phyloP scores from a whole-genome alignment of 2,113 vertebrate species.

The Oryzias celebensis region DNA sequence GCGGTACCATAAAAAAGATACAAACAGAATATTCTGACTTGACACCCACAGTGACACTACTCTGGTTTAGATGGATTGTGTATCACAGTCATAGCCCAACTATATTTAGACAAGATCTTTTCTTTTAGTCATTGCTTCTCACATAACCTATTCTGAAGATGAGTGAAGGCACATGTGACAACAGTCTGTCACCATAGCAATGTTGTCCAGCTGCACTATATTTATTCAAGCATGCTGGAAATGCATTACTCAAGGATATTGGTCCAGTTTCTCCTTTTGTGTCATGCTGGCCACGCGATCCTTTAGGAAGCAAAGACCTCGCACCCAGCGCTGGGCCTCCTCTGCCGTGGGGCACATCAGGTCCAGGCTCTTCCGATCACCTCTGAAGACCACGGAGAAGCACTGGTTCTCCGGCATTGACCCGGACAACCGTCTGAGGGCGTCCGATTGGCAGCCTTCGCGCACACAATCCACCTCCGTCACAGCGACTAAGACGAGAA shows the following conservation, averaged over 20 bases:
- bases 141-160: slow-evolving; percentile 46
- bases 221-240: slow-evolving; percentile 33
- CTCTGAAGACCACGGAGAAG: slow-evolving; percentile 89
- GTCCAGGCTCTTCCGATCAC: slow-evolving; percentile 87
- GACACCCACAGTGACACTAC: slow-evolving; percentile 16
- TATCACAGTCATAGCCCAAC: slow-evolving; percentile 34
- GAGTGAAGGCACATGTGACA: slow-evolving; percentile 33
- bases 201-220: slow-evolving; percentile 41
- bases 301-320: slow-evolving; percentile 85
- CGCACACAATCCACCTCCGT: slow-evolving; percentile 87
- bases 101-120: slow-evolving; percentile 57
- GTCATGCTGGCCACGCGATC: slow-evolving; percentile 84
- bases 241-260: slow-evolving; percentile 85
- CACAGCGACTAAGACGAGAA: slow-evolving; percentile 81
- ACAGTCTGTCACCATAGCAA: slow-evolving; percentile 34
- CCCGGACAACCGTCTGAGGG: slow-evolving; percentile 76
- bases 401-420: slow-evolving; percentile 81
- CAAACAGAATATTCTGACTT: background rate
- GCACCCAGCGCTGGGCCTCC: slow-evolving; percentile 88
- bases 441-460: slow-evolving; percentile 89
- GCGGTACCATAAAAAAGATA: background rate
- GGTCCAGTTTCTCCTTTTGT: slow-evolving; percentile 91
- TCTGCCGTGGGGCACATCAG: slow-evolving; percentile 80
- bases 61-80: slow-evolving; percentile 28
- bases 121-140: slow-evolving; percentile 36